Evolutionary conservation across 2,797 vertebrate species (phyloP), one percentile per base, ranked within the genome.

Genomic region (Aotus griseimembra): DNA sequence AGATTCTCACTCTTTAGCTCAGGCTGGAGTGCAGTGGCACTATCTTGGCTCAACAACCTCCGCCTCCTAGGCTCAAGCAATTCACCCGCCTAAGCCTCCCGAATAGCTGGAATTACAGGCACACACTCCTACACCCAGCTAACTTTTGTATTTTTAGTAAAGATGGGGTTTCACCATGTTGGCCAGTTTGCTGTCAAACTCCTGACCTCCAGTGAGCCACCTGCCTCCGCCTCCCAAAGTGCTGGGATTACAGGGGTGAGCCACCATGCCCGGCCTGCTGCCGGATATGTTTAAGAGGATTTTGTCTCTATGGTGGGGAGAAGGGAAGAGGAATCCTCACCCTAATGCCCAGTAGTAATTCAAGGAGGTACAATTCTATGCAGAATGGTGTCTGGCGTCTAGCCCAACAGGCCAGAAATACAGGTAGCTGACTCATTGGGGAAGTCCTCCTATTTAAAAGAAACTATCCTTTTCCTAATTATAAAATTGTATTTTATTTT

Each of bases 251-350:
- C 30, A 64, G 30, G 61, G 6, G 14, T 64, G 61, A 33, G 30
- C 28, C 14, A 3, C 14, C 0, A 15, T 3, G 6, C 30, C 14
- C 0, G 3, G 61, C 14, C 61, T 48, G 22, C 44, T 85, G 48
- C 93, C 28, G 57, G 75, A 33, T 58, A 81, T 64, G n/a, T 75
- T 67, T 41, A 55, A 41, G 46, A 96, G 28, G 4, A 41, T 86
- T 92, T 57, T 61, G 15, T 81, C 83, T 57, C 36, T 57, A 19
- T n/a, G 24, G 36, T 33, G 41, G 19, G 58, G 24, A 73, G 67
- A 76, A 90, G 77, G 81, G 39, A 76, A 88, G 13, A 52, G 50
- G 12, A 46, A 7, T 44, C 44, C n/a, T 57, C n/a, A 86, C 52
- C 20, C n/a, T 12, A 30, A 52, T 4, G 20, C 19, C 20, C 58